Base-by-base conservation (phyloP, 2,113 vertebrate species). In the Empidonax traillii region DNA sequence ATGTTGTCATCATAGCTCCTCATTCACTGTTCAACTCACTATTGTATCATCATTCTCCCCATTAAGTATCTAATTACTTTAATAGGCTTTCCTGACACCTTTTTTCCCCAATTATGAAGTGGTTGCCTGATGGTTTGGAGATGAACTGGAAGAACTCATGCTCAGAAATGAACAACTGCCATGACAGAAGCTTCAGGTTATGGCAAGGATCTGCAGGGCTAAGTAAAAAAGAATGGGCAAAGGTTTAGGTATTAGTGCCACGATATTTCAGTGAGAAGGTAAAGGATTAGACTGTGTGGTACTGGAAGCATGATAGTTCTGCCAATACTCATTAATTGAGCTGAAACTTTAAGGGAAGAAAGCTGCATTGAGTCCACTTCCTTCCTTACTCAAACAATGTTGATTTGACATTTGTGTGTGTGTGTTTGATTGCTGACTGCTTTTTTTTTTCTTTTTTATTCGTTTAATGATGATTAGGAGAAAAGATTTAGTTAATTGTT, bases 11-110 rank as follows among this genome's bases (percentile, higher is more conserved):
- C 41, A 5, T 82, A 82, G 53, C 74, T 89, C 5, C 15, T 75
- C 19, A 35, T 73, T 90, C 58, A 49, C 58, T 84, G 23, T 81
- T 84, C n/a, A 74, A 33, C 37, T 90, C 44, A 62, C 30, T 85
- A 3, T 85, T 74, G 18, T 81, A 77, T 92, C 65, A 62, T 43
- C 18, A 39, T 88, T 92, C 21, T 77, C 23, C 10, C 93, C 28
- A 58, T 69, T 73, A 93, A 79, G 14, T 92, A 14, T 90, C 35
- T 80, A 35, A 86, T 86, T 94, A 75, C 68, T 92, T 90, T 74
- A 85, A 61, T 73, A 88, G 43, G 43, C 63, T 74, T 94, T 88
- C 44, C 51, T 89, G 66, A 68, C 52, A 87, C 88, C n/a, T 90
- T 89, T 94, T 95, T 85, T 46, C 27, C 23, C 71, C 20, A 72